Base-by-base conservation (phyloP, 2,113 vertebrate genomes). In the Lutjanus erythropterus region DNA sequence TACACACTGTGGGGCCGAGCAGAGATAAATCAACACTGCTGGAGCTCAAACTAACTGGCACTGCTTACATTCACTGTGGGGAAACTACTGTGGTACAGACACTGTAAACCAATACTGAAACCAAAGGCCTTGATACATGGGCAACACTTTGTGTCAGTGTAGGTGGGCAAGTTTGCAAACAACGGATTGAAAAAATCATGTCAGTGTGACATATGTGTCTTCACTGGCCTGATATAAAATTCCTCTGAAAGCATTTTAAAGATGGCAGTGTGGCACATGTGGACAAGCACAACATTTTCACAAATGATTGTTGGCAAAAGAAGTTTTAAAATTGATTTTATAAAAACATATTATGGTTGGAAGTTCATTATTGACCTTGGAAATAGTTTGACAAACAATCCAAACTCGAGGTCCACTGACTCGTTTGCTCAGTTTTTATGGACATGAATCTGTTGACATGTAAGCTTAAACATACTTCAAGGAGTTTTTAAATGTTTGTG, bases 101-200 rank as follows among this genome's bases (percentile, higher is more conserved):
- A 88, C 84, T 90, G 88, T 91, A 93, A 93, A 92, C 92, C 91
- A 80, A 81, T 90, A 87, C 89, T 88, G 84, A 81, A 88, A 88
- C 89, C 68, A 61, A 65, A 88, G 84, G 87, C 90, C 88, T 90
- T 87, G 84, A 83, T 85, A 82, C 67, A 85, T 29, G 72, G 77
- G 70, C 79, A 86, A 79, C 85, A 71, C 81, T 85, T 62, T 56
- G 52, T 73, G 82, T 85, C 82, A 78, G 52, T 69, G 76, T 60
- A 77, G 76, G 75, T 76, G 82, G 80, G 66, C 66, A 53, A 66
- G 23, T 77, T 46, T 42, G 2, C 49, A 79, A 79, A 72, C 55
- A 70, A 25, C 37, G 75, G 37, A 77, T 61, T 0, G 2, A 31
- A 52, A 56, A 76, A 49, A 64, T 44, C 14, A 65, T n/a, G 16